Conservation (phyloP, 2,113 vertebrate genomes). For the Dicerorhinus sumatrensis region DNA sequence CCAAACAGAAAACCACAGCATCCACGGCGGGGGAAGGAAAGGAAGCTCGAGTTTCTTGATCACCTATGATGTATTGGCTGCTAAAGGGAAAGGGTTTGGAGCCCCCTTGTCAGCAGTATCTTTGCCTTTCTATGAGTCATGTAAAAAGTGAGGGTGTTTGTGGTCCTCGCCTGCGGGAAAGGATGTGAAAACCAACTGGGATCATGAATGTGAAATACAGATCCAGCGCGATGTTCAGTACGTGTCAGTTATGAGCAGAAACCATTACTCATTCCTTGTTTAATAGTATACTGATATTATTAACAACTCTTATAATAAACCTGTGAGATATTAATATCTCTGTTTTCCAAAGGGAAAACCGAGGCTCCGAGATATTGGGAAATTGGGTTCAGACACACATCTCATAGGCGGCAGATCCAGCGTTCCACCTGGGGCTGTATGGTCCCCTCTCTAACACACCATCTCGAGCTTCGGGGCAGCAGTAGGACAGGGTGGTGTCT, state of each 20-base stretch:
- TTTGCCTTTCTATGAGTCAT: neutral
- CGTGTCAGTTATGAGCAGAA: rapidly evolving
- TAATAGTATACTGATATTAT: neutral
- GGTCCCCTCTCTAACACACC: rapidly evolving
- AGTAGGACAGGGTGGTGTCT: no score
- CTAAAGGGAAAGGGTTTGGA: neutral
- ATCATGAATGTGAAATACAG: rapidly evolving
- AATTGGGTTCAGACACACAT: neutral
- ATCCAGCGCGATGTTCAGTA: neutral
- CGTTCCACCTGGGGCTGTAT: neutral
- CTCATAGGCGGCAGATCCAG: neutral
- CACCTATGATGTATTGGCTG: rapidly evolving
- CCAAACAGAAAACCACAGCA: neutral
- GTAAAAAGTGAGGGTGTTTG: neutral
- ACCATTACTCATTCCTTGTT: neutral
- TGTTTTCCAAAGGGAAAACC: neutral
- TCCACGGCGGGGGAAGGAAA: rapidly evolving
- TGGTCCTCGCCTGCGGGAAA: neutral
- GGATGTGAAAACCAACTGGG: neutral
- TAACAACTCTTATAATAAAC: no score
- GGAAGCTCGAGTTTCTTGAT: neutral
- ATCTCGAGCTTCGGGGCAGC: neutral
- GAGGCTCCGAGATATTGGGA: neutral
- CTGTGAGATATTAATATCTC: no score
- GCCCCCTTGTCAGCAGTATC: neutral